These are phyloP conservation scores for Macquaria australasica DNA, from an alignment of 2,113 vertebrate genomes.

Conservation along the genomic window DNA sequence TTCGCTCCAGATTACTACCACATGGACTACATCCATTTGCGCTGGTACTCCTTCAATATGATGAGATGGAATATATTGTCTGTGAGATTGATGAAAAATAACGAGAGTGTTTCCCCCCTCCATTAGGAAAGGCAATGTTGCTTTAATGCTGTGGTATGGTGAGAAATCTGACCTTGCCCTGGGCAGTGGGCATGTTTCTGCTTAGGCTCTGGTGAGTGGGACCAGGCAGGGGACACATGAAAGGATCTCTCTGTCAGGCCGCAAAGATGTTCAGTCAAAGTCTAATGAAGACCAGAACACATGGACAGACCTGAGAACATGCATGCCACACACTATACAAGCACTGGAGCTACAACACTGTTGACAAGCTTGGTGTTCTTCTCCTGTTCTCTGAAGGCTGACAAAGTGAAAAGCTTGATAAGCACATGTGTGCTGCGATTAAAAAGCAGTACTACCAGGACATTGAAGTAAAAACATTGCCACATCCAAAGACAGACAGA, in stretches of 20 bases:
- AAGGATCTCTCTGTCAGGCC: slow-evolving; percentile 80
- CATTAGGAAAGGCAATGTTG: slow-evolving; percentile 75
- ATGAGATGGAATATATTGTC: slow-evolving; percentile 79
- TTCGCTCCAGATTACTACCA: slow-evolving; percentile 73
- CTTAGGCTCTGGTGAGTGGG: slow-evolving; percentile 82
- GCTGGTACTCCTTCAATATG: slow-evolving; percentile 59
- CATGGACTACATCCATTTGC: slow-evolving; percentile 63
- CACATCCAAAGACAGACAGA: slow-evolving; percentile 31
- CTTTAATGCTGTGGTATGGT: slow-evolving; percentile 75
- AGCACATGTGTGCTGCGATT: slow-evolving; percentile 37
- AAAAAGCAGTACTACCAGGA: slow-evolving; percentile 29
- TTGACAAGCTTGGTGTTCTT: slow-evolving; percentile 44
- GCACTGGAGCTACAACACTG: slow-evolving; percentile 34
- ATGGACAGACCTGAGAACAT: slow-evolving; percentile 67
- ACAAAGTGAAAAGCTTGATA: slow-evolving; percentile 40
- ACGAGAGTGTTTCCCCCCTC: slow-evolving; percentile 53
- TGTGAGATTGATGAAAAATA: slow-evolving; percentile 81
- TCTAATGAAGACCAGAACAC: slow-evolving; percentile 85
- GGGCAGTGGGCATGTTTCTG: slow-evolving; percentile 84
- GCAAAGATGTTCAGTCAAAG: slow-evolving; percentile 79
- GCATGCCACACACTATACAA: slow-evolving; percentile 66
- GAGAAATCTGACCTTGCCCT: slow-evolving; percentile 82
- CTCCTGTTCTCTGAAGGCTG: slow-evolving; percentile 45
- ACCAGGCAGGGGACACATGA: slow-evolving; percentile 82
- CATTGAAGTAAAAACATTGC: neutral